These are phyloP conservation scores for Crax fasciolata DNA, from an alignment of 2,797 vertebrate genomes.

Conservation along the genomic window DNA sequence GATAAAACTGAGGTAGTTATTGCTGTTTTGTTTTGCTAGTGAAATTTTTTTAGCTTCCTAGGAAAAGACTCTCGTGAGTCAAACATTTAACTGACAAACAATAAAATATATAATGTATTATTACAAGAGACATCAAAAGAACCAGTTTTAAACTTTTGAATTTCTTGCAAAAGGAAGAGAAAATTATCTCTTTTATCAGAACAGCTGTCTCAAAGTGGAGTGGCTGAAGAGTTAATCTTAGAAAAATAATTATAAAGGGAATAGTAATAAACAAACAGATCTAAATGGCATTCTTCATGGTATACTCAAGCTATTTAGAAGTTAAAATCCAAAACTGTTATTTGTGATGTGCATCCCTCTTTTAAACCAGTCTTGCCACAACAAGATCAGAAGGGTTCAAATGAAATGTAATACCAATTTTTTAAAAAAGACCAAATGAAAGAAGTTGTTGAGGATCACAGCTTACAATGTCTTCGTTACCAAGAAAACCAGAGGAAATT, in stretches of 20 bases:
- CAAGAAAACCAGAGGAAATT: neutral
- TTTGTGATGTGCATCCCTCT: neutral
- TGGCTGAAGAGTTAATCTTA: neutral
- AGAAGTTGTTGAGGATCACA: neutral
- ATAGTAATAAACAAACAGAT: neutral
- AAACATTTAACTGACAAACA: slow-evolving; percentile 14
- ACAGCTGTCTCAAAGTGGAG: neutral
- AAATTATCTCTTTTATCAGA: neutral
- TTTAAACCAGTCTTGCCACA: neutral
- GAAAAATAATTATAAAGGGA: neutral
- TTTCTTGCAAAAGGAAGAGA: neutral
- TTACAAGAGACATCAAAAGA: neutral
- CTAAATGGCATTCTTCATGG: neutral
- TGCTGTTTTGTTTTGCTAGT: neutral
- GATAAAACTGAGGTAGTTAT: neutral
- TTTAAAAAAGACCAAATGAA: neutral
- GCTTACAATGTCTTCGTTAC: neutral
- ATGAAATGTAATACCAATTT: fast-evolving
- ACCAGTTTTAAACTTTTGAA: neutral
- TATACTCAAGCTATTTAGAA: neutral
- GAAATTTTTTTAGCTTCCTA: neutral
- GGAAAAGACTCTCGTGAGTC: neutral
- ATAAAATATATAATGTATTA: neutral
- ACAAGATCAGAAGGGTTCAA: neutral
- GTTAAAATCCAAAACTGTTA: neutral